Base-by-base conservation (phyloP, 2,113 vertebrate species). In the Phainopepla nitens region DNA sequence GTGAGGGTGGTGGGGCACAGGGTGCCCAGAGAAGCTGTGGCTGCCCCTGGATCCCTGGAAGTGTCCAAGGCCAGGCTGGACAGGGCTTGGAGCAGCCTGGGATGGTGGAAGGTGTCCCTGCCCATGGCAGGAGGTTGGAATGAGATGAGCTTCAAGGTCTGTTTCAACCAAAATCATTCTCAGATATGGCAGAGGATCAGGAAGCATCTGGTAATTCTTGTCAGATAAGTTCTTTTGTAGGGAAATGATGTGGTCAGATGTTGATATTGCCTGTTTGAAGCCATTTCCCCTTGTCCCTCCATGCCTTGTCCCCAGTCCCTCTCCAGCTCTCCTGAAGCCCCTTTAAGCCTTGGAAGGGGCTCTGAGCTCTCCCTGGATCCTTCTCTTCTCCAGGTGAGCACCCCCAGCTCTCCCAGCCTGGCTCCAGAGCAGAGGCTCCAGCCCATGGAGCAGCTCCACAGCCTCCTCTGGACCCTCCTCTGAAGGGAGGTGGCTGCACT, bases 371-470 rank as follows among this genome's bases (percentile, higher is more conserved):
- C 44, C 7, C 22, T 51, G 51, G 51, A 51, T 0, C 44, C 66
- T 88, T 88, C 29, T 5, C 18, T 15, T 72, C 15, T 51, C 27
- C 68, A 65, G 44, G 10, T 44, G 66, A 64, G 0, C 68, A 12
- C 8, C 11, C 11, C 36, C 68, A 81, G 51, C 44, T 89, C 33
- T 45, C 68, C 51, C 68, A 82, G 36, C 44, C 77, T 73, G 86
- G 12, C 31, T 29, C 19, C 33, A 66, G 51, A 57, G 57, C 50
- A 65, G 76, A 75, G 60, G 11, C 45, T 75, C 39, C 77, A 60
- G 36, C 16, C 53, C 45, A 6, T 0, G 3, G 33, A 39, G 4
- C 45, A 82, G 1, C 45, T 25, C 17, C 0, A 0, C 21, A 53
- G 39, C 33, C 6, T 60, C 53, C 53, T 66, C 69, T 62, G 47